phyloP scores from a whole-genome alignment of 2,888 invertebrate genomes.

The Tethea ocularis region DNA sequence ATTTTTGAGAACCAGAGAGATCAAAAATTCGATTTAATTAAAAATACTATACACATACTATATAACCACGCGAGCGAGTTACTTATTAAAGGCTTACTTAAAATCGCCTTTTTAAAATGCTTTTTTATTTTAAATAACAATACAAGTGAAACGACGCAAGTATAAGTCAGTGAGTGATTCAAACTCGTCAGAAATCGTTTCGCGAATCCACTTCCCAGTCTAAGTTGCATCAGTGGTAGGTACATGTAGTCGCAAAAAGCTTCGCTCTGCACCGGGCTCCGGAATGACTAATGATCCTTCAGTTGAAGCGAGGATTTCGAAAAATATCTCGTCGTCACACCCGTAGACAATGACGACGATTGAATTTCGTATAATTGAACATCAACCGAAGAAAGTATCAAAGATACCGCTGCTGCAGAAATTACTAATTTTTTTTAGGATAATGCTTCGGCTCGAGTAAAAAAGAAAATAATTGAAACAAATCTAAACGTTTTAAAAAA shows the following conservation, averaged over 20 bases:
- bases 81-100: no score
- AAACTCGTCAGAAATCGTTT: conserved; percentile 29
- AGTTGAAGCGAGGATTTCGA: conserved; percentile 56
- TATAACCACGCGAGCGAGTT: no score
- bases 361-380: conserved; percentile 64
- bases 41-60: no score
- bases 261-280: conserved; percentile 51
- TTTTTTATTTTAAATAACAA: no score
- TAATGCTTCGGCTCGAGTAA: neutral
- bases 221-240: conserved; percentile 53
- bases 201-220: conserved; percentile 42
- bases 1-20: no score
- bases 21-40: no score
- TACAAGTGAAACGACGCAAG: neutral
- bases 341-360: conserved; percentile 60
- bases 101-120: no score
- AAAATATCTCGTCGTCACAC: conserved; percentile 61
- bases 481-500: neutral
- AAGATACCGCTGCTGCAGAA: conserved; percentile 35
- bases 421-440: neutral
- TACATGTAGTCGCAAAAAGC: conserved; percentile 60
- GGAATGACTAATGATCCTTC: conserved; percentile 72
- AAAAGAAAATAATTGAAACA: no score
- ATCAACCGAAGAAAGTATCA: conserved; percentile 38
- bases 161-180: conserved; percentile 15